Base-by-base conservation (phyloP, 2,113 vertebrate genomes). In the Puffinus mauretanicus region DNA sequence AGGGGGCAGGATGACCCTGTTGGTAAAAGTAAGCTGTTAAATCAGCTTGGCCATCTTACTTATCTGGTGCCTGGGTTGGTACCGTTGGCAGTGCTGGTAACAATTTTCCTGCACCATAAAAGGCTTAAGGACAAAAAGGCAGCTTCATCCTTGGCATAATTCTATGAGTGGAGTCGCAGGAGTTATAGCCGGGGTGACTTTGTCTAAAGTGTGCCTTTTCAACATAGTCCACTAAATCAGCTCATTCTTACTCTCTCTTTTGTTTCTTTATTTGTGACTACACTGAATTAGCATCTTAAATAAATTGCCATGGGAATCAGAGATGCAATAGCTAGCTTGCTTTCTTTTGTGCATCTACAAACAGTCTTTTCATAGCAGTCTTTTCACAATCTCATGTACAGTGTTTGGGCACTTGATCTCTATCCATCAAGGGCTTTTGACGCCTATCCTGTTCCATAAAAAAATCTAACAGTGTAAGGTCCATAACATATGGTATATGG, bases 251-350 rank as follows among this genome's bases (percentile, higher is more conserved):
- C 91, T 86, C 34, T 95, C 55, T 88, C 54, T 87, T 96, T 97
- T 95, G 54, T 93, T 86, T 95, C 90, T 92, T 77, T 94, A 60
- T 88, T 97, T 95, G 75, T 91, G 89, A n/a, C 75, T 90, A 58
- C 60, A 86, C 58, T 88, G 86, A 94, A 97, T 97, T 97, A 96
- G 84, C 91, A 95, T 97, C 55, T 91, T 97, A 86, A 96, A 95
- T 93, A 90, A 91, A 95, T 96, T 94, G 77, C 93, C 94, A 94
- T 95, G 95, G 89, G 86, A 97, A 95, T 91, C 70, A 44, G 84
- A 94, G 75, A 86, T 77, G 93, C 54, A 93, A 88, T 90, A 81
- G 93, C 84, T 90, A 95, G 66, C 83, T 87, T 94, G 94, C 70
- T 81, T 94, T 94, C 73, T 93, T 82, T 91, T 93, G 66, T 77